phyloP scores from a whole-genome alignment of 2,797 vertebrate species.

The Leuciscus waleckii region DNA sequence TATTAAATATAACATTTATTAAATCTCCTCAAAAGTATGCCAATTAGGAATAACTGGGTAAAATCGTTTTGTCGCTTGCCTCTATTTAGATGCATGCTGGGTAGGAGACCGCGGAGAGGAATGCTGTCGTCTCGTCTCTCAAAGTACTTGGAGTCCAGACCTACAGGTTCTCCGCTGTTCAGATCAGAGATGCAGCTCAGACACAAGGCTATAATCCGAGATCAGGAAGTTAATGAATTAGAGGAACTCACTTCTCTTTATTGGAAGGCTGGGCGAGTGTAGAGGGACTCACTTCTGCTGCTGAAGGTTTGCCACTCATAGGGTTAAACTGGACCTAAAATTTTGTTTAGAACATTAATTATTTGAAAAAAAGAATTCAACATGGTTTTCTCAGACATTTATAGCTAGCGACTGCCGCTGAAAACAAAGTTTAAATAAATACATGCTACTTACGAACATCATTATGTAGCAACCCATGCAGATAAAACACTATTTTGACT shows the following conservation, averaged over 20 bases:
- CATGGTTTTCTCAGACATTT: background rate
- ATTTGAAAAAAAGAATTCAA: background rate
- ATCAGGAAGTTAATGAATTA: background rate
- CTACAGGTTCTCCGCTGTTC: constrained; percentile 76
- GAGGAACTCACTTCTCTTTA: constrained; percentile 82
- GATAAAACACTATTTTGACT: background rate
- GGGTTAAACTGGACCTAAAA: constrained; percentile 84
- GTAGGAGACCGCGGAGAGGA: constrained; percentile 83
- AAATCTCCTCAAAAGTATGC: background rate
- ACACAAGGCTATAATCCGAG: background rate
- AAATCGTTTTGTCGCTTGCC: constrained; percentile 69
- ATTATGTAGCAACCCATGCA: background rate
- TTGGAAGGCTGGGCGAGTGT: constrained; percentile 65
- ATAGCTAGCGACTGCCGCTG: background rate
- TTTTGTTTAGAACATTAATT: background rate
- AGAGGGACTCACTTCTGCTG: constrained; percentile 61
- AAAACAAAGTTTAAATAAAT: background rate
- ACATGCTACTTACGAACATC: background rate
- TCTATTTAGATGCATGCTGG: constrained; percentile 73
- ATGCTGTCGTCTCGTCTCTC: constrained; percentile 88
- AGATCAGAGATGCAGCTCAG: constrained; percentile 10
- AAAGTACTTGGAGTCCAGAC: constrained; percentile 90
- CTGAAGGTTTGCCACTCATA: constrained; percentile 69
- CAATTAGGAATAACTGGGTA: background rate
- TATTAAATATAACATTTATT: background rate